Conservation (phyloP, 2,888 invertebrate genomes). For the Euplexia lucipara region DNA sequence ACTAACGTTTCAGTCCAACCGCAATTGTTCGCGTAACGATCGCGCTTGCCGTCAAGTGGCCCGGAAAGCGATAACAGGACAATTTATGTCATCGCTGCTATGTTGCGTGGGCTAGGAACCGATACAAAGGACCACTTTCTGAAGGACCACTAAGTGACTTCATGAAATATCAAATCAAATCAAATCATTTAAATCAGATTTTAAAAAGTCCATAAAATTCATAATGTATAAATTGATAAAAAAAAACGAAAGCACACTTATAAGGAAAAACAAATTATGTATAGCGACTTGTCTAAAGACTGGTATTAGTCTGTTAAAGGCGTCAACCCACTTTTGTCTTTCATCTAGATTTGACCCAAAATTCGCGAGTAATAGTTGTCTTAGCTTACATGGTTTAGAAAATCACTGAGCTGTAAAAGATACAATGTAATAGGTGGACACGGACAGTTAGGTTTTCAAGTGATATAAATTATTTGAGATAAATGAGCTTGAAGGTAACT, state of each 20-base stretch:
- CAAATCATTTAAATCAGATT: too few species aligned
- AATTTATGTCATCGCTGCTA: constrained; percentile 74
- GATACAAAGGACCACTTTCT: constrained; percentile 35
- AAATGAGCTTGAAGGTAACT: background rate
- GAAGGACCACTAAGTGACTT: background rate
- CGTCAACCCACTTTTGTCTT: too few species aligned
- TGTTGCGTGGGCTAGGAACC: constrained; percentile 43
- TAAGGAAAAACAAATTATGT: too few species aligned
- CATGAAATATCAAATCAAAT: too few species aligned
- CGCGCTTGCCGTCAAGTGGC: constrained; percentile 73
- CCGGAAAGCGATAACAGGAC: constrained; percentile 79
- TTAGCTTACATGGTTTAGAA: background rate
- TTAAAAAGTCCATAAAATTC: too few species aligned
- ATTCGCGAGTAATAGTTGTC: background rate
- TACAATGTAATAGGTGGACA: constrained; percentile 9
- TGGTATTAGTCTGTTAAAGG: too few species aligned
- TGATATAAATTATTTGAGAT: constrained; percentile 4
- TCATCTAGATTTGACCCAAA: background rate
- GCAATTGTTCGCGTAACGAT: constrained; percentile 70
- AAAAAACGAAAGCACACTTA: too few species aligned
- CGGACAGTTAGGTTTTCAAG: background rate
- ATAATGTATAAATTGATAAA: too few species aligned
- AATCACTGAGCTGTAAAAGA: constrained; percentile 19
- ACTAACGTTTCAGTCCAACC: constrained; percentile 64
- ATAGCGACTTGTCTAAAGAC: too few species aligned